Base-by-base conservation (phyloP, 2,113 vertebrate species). In the Chelonoidis abingdonii region DNA sequence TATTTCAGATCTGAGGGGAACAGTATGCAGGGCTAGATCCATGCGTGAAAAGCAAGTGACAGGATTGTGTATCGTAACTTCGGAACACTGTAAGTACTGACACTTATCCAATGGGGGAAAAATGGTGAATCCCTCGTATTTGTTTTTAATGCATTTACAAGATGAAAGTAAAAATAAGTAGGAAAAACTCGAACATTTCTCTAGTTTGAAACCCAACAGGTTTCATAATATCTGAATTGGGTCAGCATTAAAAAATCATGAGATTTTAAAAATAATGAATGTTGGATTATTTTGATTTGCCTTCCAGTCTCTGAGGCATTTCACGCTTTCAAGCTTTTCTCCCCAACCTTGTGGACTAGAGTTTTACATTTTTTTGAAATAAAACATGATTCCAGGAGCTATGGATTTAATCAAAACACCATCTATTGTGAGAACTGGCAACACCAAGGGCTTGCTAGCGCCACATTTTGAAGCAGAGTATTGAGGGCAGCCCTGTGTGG, bases 31-130 rank as follows among this genome's bases (percentile, higher is more conserved):
- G 19, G 41, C 78, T 82, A 80, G 47, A 44, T 54, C 6, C 1
- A 10, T 2, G 2, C 35, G 7, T 38, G 80, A 38, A 13, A 35
- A 25, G 9, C 10, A 2, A 3, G 3, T 11, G 7, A 0, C 21
- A 16, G 5, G 16, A 8, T 53, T 92, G 47, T 87, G 54, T 57
- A 6, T 31, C 47, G 62, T 21, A 57, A 1, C 50, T 41, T 10
- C 9, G 3, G 24, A 5, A 14, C 44, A 44, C 11, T 41, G 19
- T 72, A 38, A 4, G 11, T 90, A 35, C 11, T 93, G 50, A 80
- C 84, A 62, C 62, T 27, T 13, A 41, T 78, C 24, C 1, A 31
- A 31, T 6, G 44, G 6, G 9, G 19, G 27, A 10, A 3, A 5
- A 87, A 81, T 49, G 10, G 24, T 44, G 59, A 82, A 27, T 54